phyloP scores from a whole-genome alignment of 1,140 invertebrate species.

The Mya arenaria region DNA sequence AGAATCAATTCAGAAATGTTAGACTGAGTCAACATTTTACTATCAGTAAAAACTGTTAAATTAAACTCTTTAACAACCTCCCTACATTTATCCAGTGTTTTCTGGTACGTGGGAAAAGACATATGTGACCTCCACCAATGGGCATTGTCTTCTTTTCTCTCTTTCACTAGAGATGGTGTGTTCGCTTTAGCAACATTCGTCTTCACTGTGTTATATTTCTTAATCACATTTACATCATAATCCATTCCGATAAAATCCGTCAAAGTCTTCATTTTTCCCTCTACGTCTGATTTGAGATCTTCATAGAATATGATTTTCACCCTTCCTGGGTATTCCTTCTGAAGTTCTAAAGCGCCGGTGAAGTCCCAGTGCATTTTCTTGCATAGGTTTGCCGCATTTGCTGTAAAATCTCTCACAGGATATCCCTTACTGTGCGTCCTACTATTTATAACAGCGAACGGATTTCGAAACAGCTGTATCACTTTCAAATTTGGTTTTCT shows the following conservation, averaged over 20 bases:
- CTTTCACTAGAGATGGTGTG: not conserved
- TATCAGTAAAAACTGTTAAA: constrained; percentile 21
- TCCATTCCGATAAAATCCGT: constrained; percentile 41
- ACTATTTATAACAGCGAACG: constrained; percentile 33
- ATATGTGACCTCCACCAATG: constrained; percentile 28
- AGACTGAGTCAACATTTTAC: no score
- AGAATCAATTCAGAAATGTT: no score
- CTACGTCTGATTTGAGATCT: constrained; percentile 23
- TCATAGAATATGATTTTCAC: constrained; percentile 37
- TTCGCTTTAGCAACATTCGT: constrained; percentile 13
- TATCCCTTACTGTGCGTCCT: constrained; percentile 24
- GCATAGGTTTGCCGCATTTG: constrained; percentile 4
- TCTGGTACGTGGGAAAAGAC: constrained; percentile 8
- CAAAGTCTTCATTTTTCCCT: constrained; percentile 3
- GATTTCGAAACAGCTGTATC: constrained; percentile 40
- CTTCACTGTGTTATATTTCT: not conserved
- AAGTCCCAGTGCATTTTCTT: constrained; percentile 21
- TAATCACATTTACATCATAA: not conserved
- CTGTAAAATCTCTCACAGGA: not conserved
- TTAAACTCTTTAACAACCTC: constrained; percentile 3
- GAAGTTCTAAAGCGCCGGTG: not conserved
- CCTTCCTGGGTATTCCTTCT: not conserved
- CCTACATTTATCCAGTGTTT: not conserved
- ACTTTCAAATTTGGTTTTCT: constrained; percentile 23
- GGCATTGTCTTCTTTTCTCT: constrained; percentile 4